Base-by-base conservation (phyloP, 2,113 vertebrate genomes). In the Hylia prasina region DNA sequence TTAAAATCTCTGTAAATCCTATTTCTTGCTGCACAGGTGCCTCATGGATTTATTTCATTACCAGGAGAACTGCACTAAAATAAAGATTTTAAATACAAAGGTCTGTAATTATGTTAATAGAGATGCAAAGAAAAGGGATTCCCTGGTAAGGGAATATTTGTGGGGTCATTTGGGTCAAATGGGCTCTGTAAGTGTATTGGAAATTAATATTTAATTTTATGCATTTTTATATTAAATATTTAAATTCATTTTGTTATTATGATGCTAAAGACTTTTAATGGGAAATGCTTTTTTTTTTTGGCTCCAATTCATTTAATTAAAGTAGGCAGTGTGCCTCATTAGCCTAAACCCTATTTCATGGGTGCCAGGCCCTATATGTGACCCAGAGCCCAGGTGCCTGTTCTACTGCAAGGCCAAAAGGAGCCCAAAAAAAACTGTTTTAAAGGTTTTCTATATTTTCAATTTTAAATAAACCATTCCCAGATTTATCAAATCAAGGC, bases 361-460 rank as follows among this genome's bases (percentile, higher is more conserved):
- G 72, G 30, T 65, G 54, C 54, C 78, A 63, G 66, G 5, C 33
- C 20, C 10, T 13, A 11, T 3, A 10, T 4, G 16, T 5, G 35
- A n/a, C 16, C 0, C 1, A 27, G 31, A 83, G 61, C 35, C 40
- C 0, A 11, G 15, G 51, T 73, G 65, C 56, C 48, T 2, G 6
- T 35, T 60, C 57, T 28, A 14, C 57, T 27, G 45, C 53, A 7
- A 66, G 37, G 57, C 2, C 50, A n/a, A 31, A 65, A 65, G 33
- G 44, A 28, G 23, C 10, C 10, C 28, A n/a, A 39, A 61, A 28
- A 71, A 31, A 68, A 11, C 76, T 50, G 19, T 50, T 90, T 53
- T 10, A 69, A 85, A 82, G 53, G 28, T 39, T 77, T 70, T 33
- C 28, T 40, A 9, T 27, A 35, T 25, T 39, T 58, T 63, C 24